These are phyloP conservation scores for Caloenas nicobarica DNA, from an alignment of 2,113 vertebrate species.

Conservation along the genomic window DNA sequence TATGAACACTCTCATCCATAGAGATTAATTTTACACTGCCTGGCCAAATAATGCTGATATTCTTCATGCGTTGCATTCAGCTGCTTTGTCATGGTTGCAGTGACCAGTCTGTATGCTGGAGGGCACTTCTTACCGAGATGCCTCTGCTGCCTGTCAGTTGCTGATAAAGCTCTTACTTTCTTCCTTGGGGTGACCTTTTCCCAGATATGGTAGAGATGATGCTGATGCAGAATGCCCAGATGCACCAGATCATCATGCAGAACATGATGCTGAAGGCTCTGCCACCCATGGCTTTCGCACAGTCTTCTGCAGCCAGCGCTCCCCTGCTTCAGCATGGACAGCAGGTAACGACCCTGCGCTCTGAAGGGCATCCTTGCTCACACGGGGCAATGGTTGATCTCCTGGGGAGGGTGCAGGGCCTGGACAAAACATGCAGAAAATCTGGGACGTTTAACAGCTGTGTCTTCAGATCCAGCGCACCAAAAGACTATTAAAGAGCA, in stretches of 20 bases:
- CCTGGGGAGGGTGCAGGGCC: not conserved
- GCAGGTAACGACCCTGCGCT: slow-evolving; percentile 42
- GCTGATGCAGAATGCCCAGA: slow-evolving; percentile 89
- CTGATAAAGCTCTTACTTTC: not conserved
- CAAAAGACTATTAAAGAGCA: not conserved
- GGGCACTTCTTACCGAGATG: not conserved
- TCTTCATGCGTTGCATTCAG: not conserved
- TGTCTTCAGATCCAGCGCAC: not conserved
- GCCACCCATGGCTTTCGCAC: slow-evolving; percentile 8
- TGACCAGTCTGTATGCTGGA: not conserved
- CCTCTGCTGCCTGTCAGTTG: not conserved
- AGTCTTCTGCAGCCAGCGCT: not conserved
- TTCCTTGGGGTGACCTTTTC: not conserved
- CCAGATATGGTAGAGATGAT: slow-evolving; percentile 89
- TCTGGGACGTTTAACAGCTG: not conserved
- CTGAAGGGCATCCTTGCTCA: not conserved
- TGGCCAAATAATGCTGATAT: not conserved
- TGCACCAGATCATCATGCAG: slow-evolving; percentile 91
- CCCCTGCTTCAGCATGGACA: not conserved
- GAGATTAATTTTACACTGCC: not conserved
- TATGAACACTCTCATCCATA: not conserved
- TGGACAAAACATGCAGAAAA: not conserved
- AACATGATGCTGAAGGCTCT: slow-evolving; percentile 88
- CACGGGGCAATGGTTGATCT: fast-evolving
- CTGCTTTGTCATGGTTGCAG: not conserved